A percentile compares a stretch with the other conserved stretches of the same genome.
phyloP scores from a whole-genome alignment of 2,113 vertebrate genomes.

The Pongo abelii region DNA sequence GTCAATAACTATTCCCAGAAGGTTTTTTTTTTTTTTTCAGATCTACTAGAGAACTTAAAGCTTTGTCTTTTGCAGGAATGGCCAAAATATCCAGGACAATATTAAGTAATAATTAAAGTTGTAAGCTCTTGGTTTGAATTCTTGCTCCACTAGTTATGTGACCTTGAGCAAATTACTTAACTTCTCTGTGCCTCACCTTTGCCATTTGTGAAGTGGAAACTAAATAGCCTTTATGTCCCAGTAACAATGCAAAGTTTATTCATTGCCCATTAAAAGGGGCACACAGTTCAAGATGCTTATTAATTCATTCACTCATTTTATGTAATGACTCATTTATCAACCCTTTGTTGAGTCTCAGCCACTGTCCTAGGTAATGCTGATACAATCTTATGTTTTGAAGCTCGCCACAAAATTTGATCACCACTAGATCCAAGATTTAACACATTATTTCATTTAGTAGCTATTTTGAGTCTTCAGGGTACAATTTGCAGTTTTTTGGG shows the following conservation, averaged over 20 bases:
- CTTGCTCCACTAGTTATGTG: background rate
- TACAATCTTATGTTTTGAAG: background rate
- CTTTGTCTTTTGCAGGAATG: constrained; percentile 6
- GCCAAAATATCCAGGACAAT: background rate
- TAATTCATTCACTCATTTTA: background rate
- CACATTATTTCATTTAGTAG: background rate
- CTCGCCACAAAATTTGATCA: background rate
- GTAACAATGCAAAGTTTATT: background rate
- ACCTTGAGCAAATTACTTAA: background rate
- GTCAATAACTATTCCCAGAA: background rate
- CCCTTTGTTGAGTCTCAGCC: background rate
- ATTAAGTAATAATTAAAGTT: background rate
- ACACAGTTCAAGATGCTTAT: background rate
- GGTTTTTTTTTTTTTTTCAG: background rate
- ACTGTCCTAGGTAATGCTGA: background rate
- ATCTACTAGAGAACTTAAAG: background rate
- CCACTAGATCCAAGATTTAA: background rate
- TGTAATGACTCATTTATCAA: background rate
- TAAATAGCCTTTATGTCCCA: background rate
- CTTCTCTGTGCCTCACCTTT: background rate
- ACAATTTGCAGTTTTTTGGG: background rate
- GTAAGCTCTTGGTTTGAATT: background rate
- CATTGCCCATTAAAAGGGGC: background rate
- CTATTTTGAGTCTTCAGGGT: background rate
- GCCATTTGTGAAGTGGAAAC: background rate